Evolutionary conservation across 2,797 vertebrate genomes (phyloP), one percentile per base, ranked within the genome.

Genomic region (Loris lydekkerianus): DNA sequence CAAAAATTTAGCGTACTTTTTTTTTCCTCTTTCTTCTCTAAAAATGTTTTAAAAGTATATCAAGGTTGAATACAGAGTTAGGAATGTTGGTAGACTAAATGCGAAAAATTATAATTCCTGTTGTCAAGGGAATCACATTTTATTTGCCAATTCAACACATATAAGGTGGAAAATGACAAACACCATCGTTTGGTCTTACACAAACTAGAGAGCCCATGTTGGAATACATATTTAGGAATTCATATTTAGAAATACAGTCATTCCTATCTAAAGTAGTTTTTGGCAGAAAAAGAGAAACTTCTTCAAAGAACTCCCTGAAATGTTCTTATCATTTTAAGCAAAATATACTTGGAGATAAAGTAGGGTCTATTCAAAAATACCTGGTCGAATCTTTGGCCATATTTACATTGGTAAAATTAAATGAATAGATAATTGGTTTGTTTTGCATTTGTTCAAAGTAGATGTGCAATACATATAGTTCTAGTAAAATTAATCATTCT

Each of bases 401-500:
- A 77, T 93, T 92, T 87, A 82, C 67, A 27, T 14, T 43, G 4
- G 10, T 65, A 63, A 93, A 90, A 60, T 89, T 87, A 80, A 85
- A 29, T 94, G 7, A 86, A 86, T 56, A 25, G 17, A 53, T 84
- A 17, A 89, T 34, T 15, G 89, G 34, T 82, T 82, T 95, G 27
- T 7, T 86, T 88, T 85, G 8, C 21, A 21, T 88, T 81, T 96
- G 5, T 53, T 96, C 49, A 65, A 80, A 89, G 4, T 58, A 88
- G 77, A 49, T 23, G 53, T 86, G 0, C 65, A 46, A 69, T 93
- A 77, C 56, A 2, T 65, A 34, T 23, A 78, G 23, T 43, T n/a
- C 53, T 84, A 25, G 2, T 89, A 86, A 93, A 83, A 80, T 75
- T 5, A 89, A 90, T 34, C n/a, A 86, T 37, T 90, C 17, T 61